Evolutionary conservation across 2,888 invertebrate genomes (phyloP), one percentile per base, ranked within the genome.

Genomic region (Ophioninae sp.): DNA sequence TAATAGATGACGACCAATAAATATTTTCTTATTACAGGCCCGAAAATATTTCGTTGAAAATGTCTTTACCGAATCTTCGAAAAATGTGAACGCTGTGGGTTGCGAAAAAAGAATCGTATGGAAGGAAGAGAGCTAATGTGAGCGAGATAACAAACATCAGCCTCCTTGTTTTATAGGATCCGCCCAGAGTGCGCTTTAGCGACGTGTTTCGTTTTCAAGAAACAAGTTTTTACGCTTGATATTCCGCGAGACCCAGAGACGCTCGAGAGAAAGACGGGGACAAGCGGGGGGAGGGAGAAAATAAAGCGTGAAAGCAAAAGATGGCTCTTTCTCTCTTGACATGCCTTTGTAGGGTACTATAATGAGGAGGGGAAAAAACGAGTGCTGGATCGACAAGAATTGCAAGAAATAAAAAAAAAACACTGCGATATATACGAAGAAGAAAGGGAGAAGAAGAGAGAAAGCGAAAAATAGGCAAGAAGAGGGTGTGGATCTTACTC

Each of bases 401-500:
- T 8, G 44, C 37, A 39, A 50, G 65, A 39, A 61, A 44, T 37
- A 69, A 21, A 62, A 56, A 74, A 75, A 69, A 57, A 44, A 8
- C 57, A 8, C 57, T 41, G 61, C 17, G 6, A 67, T 30, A 44
- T 39, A 65, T 37, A 30, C 39, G 56, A 6, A 50, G 17, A 41
- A 69, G 68, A 64, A 57, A 37, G 21, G 73, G 59, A n/a, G 23
- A 37, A n/a, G 39, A 57, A 65, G 41, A 39, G 41, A 21, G 7
- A 20, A 59, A 59, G 64, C 44, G 23, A 68, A 50, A 57, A 69
- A 74, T 39, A 73, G 72, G 75, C 64, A 78, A 39, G 67, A 68
- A 76, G 61, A 80, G 79, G 62, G 73, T 85, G 85, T 85, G 85
- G 82, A 82, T 84, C 85, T 87, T 85, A 85, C 87, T 88, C 79